Percentiles rank a stretch among this genome's conserved stretches.
Evolutionary conservation across 2,888 invertebrate species (phyloP).

Genomic region (Lordiphosa fenestrarum): DNA sequence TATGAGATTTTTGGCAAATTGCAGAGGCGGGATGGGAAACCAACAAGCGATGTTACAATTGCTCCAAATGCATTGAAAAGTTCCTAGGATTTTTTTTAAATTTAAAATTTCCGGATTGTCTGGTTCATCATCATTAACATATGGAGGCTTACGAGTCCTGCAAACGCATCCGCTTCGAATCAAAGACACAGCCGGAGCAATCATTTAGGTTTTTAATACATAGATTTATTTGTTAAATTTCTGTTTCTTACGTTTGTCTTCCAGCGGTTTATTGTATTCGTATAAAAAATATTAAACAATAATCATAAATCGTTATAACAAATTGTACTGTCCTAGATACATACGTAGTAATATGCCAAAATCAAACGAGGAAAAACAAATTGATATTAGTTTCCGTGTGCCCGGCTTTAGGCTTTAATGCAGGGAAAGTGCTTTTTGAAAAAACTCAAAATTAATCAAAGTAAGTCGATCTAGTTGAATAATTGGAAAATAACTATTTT

Average conservation of each 20-base stretch:
- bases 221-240: constrained; percentile 61
- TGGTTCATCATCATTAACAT: too few species aligned
- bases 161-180: constrained; percentile 5
- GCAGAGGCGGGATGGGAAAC: too few species aligned
- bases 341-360: constrained; percentile 40
- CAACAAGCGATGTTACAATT: too few species aligned
- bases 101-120: too few species aligned
- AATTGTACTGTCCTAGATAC: constrained; percentile 62
- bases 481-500: constrained; percentile 1
- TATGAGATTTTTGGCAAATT: too few species aligned
- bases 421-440: too few species aligned
- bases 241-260: constrained; percentile 48
- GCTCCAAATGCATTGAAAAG: too few species aligned
- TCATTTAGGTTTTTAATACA: constrained; percentile 32
- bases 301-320: constrained; percentile 57
- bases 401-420: constrained; percentile 7
- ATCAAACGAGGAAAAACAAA: constrained; percentile 31
- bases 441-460: background rate
- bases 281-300: constrained; percentile 55
- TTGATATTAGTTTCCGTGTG: constrained; percentile 10
- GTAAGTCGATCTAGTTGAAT: background rate
- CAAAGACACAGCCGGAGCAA: background rate
- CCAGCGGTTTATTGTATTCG: constrained; percentile 46
- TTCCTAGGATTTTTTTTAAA: too few species aligned
- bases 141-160: too few species aligned